These are phyloP conservation scores for Hafferia zeledoni DNA, from an alignment of 2,797 vertebrate species.

Conservation along the genomic window DNA sequence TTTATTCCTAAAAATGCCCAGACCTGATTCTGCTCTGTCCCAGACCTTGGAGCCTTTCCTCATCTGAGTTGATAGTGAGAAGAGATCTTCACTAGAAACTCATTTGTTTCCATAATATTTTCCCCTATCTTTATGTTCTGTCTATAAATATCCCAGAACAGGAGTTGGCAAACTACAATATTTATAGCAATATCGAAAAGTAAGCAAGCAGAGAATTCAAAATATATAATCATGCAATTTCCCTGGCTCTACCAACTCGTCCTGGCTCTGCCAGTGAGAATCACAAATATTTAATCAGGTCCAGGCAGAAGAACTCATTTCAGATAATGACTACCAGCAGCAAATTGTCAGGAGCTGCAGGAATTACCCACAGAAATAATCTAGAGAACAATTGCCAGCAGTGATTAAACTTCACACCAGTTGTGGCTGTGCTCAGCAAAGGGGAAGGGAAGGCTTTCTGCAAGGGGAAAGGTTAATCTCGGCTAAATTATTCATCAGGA, in stretches of 20 bases:
- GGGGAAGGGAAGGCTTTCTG: background rate
- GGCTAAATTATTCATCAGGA: background rate
- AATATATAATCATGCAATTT: background rate
- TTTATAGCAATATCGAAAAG: background rate
- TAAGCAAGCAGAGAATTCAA: constrained; percentile 27
- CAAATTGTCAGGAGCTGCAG: background rate
- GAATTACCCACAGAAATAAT: constrained; percentile 3
- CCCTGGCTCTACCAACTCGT: background rate
- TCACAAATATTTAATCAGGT: background rate
- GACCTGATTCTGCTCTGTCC: background rate
- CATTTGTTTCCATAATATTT: background rate
- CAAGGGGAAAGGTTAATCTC: constrained; percentile 32
- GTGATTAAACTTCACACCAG: constrained; percentile 4
- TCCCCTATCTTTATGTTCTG: background rate
- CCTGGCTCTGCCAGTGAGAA: background rate
- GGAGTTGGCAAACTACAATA: background rate
- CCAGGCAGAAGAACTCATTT: background rate
- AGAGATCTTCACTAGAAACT: background rate
- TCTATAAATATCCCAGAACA: constrained; percentile 8
- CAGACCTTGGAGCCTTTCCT: background rate
- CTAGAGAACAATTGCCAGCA: background rate
- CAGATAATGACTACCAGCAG: background rate
- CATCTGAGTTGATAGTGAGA: background rate
- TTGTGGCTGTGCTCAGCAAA: background rate
- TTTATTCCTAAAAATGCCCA: background rate